These are phyloP conservation scores for Synanthedon vespiformis DNA, from an alignment of 2,888 invertebrate genomes.

Conservation along the genomic window DNA sequence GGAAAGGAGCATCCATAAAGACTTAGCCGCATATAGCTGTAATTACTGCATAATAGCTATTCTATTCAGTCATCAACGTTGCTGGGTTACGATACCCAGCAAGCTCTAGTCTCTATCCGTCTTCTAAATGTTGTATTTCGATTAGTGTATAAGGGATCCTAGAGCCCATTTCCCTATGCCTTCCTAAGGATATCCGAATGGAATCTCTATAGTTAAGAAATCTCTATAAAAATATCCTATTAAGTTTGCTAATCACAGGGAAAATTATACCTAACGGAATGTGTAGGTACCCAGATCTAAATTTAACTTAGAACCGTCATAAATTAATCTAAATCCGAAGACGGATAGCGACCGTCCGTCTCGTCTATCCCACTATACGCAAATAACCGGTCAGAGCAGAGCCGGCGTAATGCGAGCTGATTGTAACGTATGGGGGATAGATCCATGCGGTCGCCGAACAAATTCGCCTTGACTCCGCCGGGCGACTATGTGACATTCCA, in stretches of 20 bases:
- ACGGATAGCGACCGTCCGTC: constrained; percentile 18
- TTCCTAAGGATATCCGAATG: too few species aligned
- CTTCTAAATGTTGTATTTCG: too few species aligned
- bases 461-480: constrained; percentile 22
- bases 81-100: not conserved
- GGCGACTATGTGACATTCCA: constrained; percentile 37
- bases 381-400: constrained; percentile 15
- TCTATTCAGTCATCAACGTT: not conserved
- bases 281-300: constrained; percentile 10
- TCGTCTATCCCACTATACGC: constrained; percentile 22
- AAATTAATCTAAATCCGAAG: constrained; percentile 38
- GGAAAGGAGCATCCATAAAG: not conserved
- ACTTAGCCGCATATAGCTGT: not conserved
- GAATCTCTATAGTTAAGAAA: too few species aligned
- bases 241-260: too few species aligned
- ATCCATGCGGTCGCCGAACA: constrained; percentile 18
- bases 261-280: constrained; percentile 2
- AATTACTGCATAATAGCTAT: not conserved
- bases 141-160: too few species aligned
- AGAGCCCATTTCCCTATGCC: too few species aligned
- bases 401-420: constrained; percentile 25
- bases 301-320: constrained; percentile 18
- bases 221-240: too few species aligned
- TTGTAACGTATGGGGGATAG: constrained; percentile 37
- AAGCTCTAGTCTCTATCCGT: not conserved